Evolutionary conservation across 2,797 vertebrate species (phyloP).

Genomic region (Anguilla megastoma): DNA sequence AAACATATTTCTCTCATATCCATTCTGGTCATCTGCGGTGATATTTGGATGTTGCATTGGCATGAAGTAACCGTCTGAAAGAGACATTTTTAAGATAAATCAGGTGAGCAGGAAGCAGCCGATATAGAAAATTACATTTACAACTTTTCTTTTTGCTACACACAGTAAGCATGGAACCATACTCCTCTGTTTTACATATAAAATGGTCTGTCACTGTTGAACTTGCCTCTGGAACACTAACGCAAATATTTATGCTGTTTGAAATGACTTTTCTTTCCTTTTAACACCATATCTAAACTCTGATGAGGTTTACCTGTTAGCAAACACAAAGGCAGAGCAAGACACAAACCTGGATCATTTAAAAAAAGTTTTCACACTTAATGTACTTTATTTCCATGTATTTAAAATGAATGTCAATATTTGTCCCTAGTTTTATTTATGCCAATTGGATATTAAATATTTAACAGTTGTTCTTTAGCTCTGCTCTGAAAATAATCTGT

Average conservation of each 20-base stretch:
- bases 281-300: neutral
- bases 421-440: neutral
- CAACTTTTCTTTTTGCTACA: neutral
- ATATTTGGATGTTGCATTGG: neutral
- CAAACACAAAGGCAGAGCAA: neutral
- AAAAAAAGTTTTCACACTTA: neutral
- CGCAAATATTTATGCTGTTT: conserved; percentile 7
- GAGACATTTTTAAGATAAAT: neutral
- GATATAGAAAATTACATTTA: neutral
- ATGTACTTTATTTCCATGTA: neutral
- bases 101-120: neutral
- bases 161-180: neutral
- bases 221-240: neutral
- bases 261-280: conserved; percentile 1
- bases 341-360: neutral
- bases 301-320: neutral
- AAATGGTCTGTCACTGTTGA: conserved; percentile 12
- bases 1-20: neutral
- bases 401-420: neutral
- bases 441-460: neutral
- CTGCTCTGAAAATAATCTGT: neutral
- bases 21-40: neutral
- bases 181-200: neutral
- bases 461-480: neutral
- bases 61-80: neutral